Evolutionary conservation across 53 echinoderm and acorn worm genomes (phyloP), one percentile per base, ranked within the genome.

Genomic region (Astropecten irregularis): DNA sequence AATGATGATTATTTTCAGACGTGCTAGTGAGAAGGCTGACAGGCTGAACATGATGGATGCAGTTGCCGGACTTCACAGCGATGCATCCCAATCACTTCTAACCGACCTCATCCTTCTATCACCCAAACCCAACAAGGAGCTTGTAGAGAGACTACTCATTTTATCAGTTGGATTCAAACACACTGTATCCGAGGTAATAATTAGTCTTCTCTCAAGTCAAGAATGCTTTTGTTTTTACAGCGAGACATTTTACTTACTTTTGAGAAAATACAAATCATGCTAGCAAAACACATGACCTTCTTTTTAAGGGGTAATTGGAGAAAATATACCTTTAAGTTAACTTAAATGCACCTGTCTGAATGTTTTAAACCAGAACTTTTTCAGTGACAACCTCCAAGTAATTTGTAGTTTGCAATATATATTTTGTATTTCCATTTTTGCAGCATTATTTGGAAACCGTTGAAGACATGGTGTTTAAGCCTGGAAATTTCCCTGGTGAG

Each of bases 401-500:
- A n/a, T n/a, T n/a, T n/a, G n/a, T n/a, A n/a, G n/a, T n/a, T n/a
- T n/a, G n/a, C n/a, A n/a, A n/a, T n/a, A n/a, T n/a, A n/a, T n/a
- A n/a, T 42, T 42, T 42, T 42, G 42, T 10, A n/a, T n/a, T n/a
- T n/a, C n/a, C n/a, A n/a, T n/a, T n/a, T 84, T 36, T 40, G 3
- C 49, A 85, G 47, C 31, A 26, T 40, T 40, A 26, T 20, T 19
- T 84, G 9, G 63, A 84, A 7, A 60, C 51, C 10, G 38, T 84
- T 28, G 85, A 84, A 48, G 85, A 84, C 39, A 72, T 84, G 8
- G 85, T 63, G 0, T 84, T 84, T 19, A 25, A 48, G 1, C 73
- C 62, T 22, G 23, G 37, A 48, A 48, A 49, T 8, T 84, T 65
- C 29, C 46, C 58, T 47, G 85, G 85, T 85, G n/a, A 70, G 84